These are phyloP conservation scores for Saturnia pavonia DNA, from an alignment of 2,888 invertebrate genomes.

Conservation along the genomic window DNA sequence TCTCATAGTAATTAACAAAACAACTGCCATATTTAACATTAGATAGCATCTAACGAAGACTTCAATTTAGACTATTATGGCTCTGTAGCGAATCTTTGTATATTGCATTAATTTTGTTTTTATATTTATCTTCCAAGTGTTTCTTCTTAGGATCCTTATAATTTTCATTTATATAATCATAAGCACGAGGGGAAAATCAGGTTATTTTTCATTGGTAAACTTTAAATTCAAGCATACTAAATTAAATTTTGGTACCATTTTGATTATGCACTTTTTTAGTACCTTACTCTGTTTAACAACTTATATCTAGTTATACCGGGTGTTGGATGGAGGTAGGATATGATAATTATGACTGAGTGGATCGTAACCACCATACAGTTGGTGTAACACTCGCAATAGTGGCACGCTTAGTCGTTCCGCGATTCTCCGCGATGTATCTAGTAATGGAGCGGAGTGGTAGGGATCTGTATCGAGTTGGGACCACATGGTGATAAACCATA, in stretches of 20 bases:
- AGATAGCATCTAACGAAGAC: neutral
- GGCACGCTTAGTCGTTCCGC: too few species aligned
- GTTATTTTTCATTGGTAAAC: neutral
- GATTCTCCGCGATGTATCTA: too few species aligned
- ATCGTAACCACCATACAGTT: too few species aligned
- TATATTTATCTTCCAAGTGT: neutral
- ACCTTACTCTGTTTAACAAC: neutral
- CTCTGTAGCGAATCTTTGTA: neutral
- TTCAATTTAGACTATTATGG: neutral
- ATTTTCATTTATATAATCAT: neutral
- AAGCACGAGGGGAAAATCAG: neutral
- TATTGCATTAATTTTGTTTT: neutral
- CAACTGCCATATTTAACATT: neutral
- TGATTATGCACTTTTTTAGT: neutral
- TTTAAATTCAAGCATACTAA: neutral
- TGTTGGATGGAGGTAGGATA: too few species aligned
- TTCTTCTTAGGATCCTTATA: neutral
- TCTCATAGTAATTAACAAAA: conserved; percentile 1
- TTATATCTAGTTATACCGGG: too few species aligned
- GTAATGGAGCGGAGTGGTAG: too few species aligned
- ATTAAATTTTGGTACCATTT: neutral
- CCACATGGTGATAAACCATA: too few species aligned
- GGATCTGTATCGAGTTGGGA: too few species aligned
- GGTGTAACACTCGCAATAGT: too few species aligned
- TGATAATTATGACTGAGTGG: too few species aligned